Conservation (phyloP, 2,797 vertebrate species). For the Hafferia zeledoni region DNA sequence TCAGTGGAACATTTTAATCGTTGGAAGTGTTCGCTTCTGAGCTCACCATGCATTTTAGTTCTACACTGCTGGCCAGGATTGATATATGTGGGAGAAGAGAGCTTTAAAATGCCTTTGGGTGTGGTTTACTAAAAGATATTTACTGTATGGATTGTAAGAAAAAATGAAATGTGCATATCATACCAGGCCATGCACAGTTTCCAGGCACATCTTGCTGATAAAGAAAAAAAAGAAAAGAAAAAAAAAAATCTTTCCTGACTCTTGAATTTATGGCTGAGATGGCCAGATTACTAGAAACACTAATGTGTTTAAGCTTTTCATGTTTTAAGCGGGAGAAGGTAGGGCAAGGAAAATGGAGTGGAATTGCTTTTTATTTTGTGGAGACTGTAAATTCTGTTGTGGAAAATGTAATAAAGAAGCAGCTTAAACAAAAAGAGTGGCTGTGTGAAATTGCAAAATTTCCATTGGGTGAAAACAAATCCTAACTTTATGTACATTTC, state of each 20-base stretch:
- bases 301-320: constrained; percentile 34
- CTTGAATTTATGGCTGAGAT: constrained; percentile 53
- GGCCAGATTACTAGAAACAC: constrained; percentile 55
- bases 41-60: neutral
- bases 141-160: neutral
- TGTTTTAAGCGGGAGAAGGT: neutral
- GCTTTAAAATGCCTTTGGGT: neutral
- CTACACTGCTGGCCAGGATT: neutral
- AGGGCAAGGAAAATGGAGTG: neutral
- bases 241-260: neutral
- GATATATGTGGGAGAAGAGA: neutral
- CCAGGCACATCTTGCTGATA: neutral
- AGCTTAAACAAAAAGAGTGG: constrained; percentile 51
- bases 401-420: constrained; percentile 62
- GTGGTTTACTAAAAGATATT: neutral
- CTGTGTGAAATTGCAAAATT: constrained; percentile 37
- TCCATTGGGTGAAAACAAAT: constrained; percentile 67
- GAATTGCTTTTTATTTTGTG: constrained; percentile 47
- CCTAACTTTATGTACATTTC: constrained; percentile 63
- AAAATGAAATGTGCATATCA: rapidly evolving
- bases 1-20: neutral
- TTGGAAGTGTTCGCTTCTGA: neutral
- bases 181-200: neutral
- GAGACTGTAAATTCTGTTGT: constrained; percentile 56
- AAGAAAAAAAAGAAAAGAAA: neutral